These are phyloP conservation scores for Tholera decimalis DNA, from an alignment of 2,888 invertebrate genomes.

Conservation along the genomic window DNA sequence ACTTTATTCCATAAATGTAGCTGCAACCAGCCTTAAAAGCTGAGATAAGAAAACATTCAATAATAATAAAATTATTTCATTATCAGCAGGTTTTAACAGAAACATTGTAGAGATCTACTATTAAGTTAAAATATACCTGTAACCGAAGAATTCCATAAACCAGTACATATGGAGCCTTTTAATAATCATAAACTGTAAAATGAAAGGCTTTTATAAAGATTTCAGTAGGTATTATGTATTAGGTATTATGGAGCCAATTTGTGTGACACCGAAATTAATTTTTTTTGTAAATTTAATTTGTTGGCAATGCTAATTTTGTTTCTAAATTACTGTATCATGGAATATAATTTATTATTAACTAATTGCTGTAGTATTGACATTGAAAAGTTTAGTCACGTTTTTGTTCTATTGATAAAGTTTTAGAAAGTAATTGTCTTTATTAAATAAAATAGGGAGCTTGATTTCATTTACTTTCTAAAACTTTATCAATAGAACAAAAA, in stretches of 20 bases:
- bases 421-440: not conserved
- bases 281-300: not conserved
- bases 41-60: too few relatives aligned
- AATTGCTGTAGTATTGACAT: not conserved
- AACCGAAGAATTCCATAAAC: too few relatives aligned
- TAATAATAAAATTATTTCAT: too few relatives aligned
- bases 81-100: too few relatives aligned
- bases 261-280: conserved; percentile 6
- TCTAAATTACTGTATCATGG: not conserved
- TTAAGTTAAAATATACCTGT: too few relatives aligned
- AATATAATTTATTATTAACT: not conserved
- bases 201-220: too few relatives aligned
- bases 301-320: not conserved
- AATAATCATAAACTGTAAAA: too few relatives aligned
- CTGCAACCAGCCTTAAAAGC: too few relatives aligned
- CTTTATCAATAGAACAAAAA: not conserved
- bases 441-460: too few relatives aligned
- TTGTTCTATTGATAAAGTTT: not conserved
- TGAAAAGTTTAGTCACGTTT: not conserved
- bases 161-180: too few relatives aligned
- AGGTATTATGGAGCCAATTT: conserved; percentile 26
- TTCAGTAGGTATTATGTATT: conserved; percentile 18
- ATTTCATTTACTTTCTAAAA: not conserved
- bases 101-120: too few relatives aligned
- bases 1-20: too few relatives aligned